phyloP scores from a whole-genome alignment of 1,140 invertebrate species.

The Mercenaria mercenaria region DNA sequence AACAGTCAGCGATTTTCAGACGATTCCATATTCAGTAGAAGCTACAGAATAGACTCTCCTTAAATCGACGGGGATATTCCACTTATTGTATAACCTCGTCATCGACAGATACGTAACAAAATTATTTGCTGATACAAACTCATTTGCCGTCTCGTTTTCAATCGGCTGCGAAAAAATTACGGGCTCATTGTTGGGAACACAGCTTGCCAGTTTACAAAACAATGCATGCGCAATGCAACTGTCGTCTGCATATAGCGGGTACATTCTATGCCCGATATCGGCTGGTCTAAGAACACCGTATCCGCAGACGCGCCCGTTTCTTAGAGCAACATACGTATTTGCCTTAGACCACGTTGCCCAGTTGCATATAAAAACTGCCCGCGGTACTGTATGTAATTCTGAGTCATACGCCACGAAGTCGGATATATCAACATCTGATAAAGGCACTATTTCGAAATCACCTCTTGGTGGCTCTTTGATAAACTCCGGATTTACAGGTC shows the following conservation, averaged over 20 bases:
- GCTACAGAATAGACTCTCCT: conserved; percentile 67
- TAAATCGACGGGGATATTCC: conserved; percentile 69
- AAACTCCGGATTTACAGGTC: conserved; percentile 71
- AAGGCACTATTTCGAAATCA: conserved; percentile 70
- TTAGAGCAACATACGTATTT: conserved; percentile 68
- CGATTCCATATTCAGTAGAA: conserved; percentile 68
- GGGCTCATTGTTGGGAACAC: conserved; percentile 69
- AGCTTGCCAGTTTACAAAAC: conserved; percentile 69
- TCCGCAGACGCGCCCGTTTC: conserved; percentile 70
- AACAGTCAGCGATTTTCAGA: too few relatives aligned
- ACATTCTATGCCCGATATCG: conserved; percentile 72
- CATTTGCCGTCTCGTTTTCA: conserved; percentile 71
- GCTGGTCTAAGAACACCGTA: conserved; percentile 71
- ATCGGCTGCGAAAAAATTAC: conserved; percentile 72
- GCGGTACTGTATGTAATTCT: conserved; percentile 71
- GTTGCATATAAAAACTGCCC: conserved; percentile 71
- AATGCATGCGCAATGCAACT: conserved; percentile 66
- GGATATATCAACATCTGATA: conserved; percentile 66
- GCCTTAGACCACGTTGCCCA: conserved; percentile 68
- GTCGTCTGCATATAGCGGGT: conserved; percentile 73
- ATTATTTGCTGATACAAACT: conserved; percentile 72
- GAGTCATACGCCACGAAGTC: conserved; percentile 74
- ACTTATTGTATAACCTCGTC: conserved; percentile 75
- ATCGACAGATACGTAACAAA: conserved; percentile 72
- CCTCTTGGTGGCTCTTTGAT: conserved; percentile 49